These are phyloP conservation scores for Stichodactyla helianthus DNA, from an alignment of 64 coral and sea anemone genomes.

Conservation along the genomic window DNA sequence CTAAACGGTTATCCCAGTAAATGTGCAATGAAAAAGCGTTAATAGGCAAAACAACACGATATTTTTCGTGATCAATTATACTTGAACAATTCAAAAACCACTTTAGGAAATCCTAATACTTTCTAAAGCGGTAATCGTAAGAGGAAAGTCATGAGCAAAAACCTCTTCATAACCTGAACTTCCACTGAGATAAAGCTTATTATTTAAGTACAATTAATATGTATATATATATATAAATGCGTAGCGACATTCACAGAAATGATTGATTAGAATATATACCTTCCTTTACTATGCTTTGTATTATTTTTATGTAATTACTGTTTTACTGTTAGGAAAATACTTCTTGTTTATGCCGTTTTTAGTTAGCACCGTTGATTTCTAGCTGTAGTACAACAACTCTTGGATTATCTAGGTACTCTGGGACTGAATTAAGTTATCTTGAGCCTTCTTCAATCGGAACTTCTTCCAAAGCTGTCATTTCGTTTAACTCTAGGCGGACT, in stretches of 20 bases:
- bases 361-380: not conserved
- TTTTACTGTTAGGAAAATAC: no score
- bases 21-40: not conserved
- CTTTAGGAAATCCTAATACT: not conserved
- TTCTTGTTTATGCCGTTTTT: no score
- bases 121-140: not conserved
- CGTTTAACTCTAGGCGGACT: not conserved
- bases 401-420: not conserved
- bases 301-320: no score
- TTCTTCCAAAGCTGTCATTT: slow-evolving; percentile 1
- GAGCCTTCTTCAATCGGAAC: not conserved
- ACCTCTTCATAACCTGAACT: no score
- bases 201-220: no score
- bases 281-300: no score
- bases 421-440: not conserved
- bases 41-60: not conserved
- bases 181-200: no score
- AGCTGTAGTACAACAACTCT: not conserved
- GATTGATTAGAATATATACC: no score
- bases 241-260: no score
- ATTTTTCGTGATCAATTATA: not conserved
- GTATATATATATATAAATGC: no score
- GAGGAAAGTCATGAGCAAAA: not conserved
- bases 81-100: not conserved
- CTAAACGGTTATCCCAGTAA: not conserved